Evolutionary conservation across 2,888 invertebrate species (phyloP).

Genomic region (Blastobasis adustella): DNA sequence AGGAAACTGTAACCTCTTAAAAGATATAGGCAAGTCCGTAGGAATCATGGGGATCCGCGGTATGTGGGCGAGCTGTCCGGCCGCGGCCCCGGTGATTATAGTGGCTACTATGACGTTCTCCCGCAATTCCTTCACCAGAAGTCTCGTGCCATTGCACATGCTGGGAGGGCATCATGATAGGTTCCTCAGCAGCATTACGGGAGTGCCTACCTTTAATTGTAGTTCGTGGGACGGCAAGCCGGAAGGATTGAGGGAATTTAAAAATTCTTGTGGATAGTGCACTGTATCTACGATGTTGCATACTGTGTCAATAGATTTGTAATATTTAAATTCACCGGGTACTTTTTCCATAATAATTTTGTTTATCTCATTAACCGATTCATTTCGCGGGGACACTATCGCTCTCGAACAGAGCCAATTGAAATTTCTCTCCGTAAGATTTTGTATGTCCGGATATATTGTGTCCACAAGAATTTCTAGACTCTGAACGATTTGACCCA

Average conservation of each 20-base stretch:
- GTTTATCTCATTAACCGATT: slow-evolving; percentile 11
- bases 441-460: slow-evolving; percentile 17
- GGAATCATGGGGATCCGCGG: slow-evolving; percentile 1
- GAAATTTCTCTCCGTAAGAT: slow-evolving; percentile 6
- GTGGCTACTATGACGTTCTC: background rate
- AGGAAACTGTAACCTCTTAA: slow-evolving; percentile 11
- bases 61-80: background rate
- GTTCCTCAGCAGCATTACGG: too few relatives aligned
- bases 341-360: slow-evolving; percentile 9
- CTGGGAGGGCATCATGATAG: too few relatives aligned
- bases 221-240: background rate
- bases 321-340: background rate
- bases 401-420: slow-evolving; percentile 10
- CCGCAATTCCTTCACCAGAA: background rate
- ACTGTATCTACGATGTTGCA: background rate
- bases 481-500: slow-evolving; percentile 11
- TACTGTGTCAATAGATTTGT: background rate
- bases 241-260: background rate
- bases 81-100: background rate
- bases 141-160: background rate
- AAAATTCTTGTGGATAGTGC: slow-evolving; percentile 11
- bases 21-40: background rate
- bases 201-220: too few relatives aligned
- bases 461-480: slow-evolving; percentile 16
- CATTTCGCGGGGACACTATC: slow-evolving; percentile 10